Base-by-base conservation (phyloP, 1,140 invertebrate genomes). In the Zelostemma sp. region DNA sequence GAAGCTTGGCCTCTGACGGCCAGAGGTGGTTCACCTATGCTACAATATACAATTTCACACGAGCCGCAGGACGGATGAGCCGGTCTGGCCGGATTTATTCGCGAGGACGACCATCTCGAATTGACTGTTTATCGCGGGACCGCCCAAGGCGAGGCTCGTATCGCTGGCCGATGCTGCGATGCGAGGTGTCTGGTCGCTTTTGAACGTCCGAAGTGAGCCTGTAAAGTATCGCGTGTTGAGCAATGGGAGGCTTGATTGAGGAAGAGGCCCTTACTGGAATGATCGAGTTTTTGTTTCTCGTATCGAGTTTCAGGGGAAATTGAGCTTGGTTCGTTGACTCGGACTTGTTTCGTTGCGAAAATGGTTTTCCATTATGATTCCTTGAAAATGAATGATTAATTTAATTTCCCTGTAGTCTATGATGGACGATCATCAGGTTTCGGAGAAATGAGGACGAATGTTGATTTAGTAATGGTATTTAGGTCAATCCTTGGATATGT, bases 71-170 rank as follows among this genome's bases (percentile, higher is more conserved):
- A 81, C 73, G 72, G 70, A 82, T 76, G 78, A 72, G 67, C 76
- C 72, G 69, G 73, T 66, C 53, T 51, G 45, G 40, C 47, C 43
- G 49, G 73, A 79, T 77, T 81, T 83, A 82, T 80, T 56, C 60
- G 53, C 65, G 74, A 68, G 64, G 74, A 76, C 74, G 65, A 46
- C 47, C 75, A 78, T 68, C 60, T 53, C 74, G 68, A 78, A 78
- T 77, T 56, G 73, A 80, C 80, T 77, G 73, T 80, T 80, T 78
- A 81, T 76, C 68, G 53, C 38, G 41, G n/a, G 38, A 56, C 58
- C 35, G 54, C 63, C 60, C 35, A 43, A 19, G 51, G 66, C 43
- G 17, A 65, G 41, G 31, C 51, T 55, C 46, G 65, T 67, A 64
- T 60, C 46, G 53, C 35, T 57, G 48, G 15, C 14, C 14, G 15